Conservation (phyloP, 2,888 invertebrate species). For the Drepana falcataria region DNA sequence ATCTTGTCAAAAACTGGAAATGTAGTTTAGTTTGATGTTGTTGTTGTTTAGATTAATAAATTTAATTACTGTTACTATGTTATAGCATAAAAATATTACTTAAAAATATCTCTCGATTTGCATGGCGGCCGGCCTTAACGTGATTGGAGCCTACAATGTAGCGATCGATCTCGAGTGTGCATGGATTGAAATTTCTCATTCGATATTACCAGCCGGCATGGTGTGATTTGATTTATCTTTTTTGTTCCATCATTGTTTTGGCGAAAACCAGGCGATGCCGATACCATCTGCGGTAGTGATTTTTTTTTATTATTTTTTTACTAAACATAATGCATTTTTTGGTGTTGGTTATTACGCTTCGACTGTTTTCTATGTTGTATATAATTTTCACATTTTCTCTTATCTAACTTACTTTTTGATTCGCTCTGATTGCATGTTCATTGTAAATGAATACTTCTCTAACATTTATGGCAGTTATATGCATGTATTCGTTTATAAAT, state of each 20-base stretch:
- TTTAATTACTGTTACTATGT: constrained; percentile 7
- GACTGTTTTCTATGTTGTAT: neutral
- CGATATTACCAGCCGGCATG: constrained; percentile 53
- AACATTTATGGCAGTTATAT: no score
- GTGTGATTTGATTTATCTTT: constrained; percentile 56
- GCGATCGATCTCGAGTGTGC: constrained; percentile 15
- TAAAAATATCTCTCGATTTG: constrained; percentile 1
- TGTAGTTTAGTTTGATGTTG: neutral
- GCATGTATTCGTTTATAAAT: no score
- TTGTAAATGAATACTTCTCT: neutral
- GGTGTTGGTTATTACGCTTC: constrained; percentile 44
- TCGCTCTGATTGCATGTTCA: neutral
- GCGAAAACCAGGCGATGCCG: constrained; percentile 82
- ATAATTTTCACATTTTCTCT: neutral
- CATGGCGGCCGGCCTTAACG: constrained; percentile 11
- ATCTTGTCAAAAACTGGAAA: neutral
- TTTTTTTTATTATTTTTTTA: constrained; percentile 60
- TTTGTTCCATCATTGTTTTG: constrained; percentile 72
- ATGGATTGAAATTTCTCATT: constrained; percentile 20
- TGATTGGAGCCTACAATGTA: constrained; percentile 6
- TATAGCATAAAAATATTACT: constrained; percentile 4
- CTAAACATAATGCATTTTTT: constrained; percentile 12
- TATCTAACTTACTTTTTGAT: neutral
- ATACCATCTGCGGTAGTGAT: constrained; percentile 84
- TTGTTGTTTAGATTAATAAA: neutral